Base-by-base conservation (phyloP, 2,888 invertebrate genomes). In the Tethea ocularis region DNA sequence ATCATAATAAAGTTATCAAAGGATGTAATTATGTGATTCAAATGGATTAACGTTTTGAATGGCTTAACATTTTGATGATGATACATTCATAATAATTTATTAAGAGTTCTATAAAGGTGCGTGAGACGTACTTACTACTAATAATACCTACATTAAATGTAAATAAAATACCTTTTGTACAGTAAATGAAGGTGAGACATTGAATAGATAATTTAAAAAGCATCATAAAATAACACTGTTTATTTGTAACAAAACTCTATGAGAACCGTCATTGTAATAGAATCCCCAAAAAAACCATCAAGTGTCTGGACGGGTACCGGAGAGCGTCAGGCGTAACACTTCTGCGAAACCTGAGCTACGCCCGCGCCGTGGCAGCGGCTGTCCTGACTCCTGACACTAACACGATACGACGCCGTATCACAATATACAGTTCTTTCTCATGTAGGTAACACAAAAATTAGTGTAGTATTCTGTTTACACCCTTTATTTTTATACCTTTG, bases 401-500 rank as follows among this genome's bases (percentile, higher is more conserved):
- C 80, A 61, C 75, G 75, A 63, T 70, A 62, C 69, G 91, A 91
- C 91, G 82, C 64, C 74, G 72, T 87, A 91, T 91, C 91, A 93
- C 86, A 91, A 91, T 87, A 91, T 82, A 88, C 88, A 83, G 83
- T 85, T 77, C 81, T 80, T 88, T 89, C 83, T 83, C 82, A 83
- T 83, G 84, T 84, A 84, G 80, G 80, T 82, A 86, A 86, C 86
- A 86, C 81, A 88, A 81, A 83, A 91, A 90, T 90, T 91, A 88
- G 84, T 87, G 84, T 86, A 80, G 87, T 88, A 87, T 90, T 88
- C 87, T 87, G 87, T 90, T 90, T 84, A 82, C 88, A 80, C 83
- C 81, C 82, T 82, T 80, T 73, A 77, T 80, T 87, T 77, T 84
- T 86, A 73, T 81, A 84, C 84, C 84, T 83, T 81, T 86, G 80